A percentile compares a stretch with the other conserved stretches of the same genome.
Evolutionary conservation across 2,888 invertebrate species (phyloP).

Genomic region (Lochmaea crataegi): DNA sequence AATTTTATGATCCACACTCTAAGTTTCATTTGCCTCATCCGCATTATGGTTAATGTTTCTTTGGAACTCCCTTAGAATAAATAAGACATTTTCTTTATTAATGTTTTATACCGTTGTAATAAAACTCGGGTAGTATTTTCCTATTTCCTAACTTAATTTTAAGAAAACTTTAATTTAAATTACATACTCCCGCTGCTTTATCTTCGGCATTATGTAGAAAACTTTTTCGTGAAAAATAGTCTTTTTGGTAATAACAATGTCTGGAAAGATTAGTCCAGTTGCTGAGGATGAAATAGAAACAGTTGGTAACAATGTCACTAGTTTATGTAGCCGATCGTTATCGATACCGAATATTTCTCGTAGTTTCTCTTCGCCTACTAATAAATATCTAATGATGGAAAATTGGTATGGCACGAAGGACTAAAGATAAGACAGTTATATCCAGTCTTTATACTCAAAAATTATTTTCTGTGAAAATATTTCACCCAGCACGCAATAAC

Average conservation of each 20-base stretch:
- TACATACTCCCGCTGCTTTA: background rate
- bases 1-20: background rate
- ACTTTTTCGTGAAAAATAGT: background rate
- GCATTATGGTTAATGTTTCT: background rate
- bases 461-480: no score
- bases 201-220: background rate
- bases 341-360: no score
- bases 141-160: background rate
- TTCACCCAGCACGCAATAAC: conserved; percentile 54
- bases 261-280: no score
- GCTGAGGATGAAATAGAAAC: no score
- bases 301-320: no score
- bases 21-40: background rate
- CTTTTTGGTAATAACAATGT: conserved; percentile 6
- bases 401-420: no score
- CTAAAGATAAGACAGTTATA: no score
- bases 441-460: no score
- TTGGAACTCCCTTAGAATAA: background rate
- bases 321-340: no score
- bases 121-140: background rate
- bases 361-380: no score
- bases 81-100: conserved; percentile 45
- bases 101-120: conserved; percentile 18
- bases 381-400: no score
- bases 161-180: background rate